A percentile compares a stretch with the other conserved stretches of the same genome.
Evolutionary conservation across 2,888 invertebrate species (phyloP).

Genomic region (Athalia circularis): DNA sequence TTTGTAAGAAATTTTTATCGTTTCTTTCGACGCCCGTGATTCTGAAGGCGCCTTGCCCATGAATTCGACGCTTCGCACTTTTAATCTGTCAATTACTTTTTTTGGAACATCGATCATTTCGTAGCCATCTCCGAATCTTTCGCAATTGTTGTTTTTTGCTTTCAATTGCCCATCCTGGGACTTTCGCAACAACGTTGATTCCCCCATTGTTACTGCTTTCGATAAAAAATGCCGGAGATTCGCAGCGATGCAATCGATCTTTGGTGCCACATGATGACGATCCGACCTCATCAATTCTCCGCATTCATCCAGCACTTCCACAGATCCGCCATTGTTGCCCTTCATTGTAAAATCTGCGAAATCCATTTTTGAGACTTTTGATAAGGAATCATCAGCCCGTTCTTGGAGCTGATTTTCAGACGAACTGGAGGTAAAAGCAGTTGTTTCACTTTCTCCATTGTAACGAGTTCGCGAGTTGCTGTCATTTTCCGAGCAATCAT

Average conservation of each 20-base stretch:
- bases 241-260: too few species aligned
- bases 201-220: too few species aligned
- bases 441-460: slow-evolving; percentile 52
- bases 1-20: slow-evolving; percentile 26
- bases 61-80: neutral
- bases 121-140: neutral
- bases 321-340: neutral
- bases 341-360: neutral
- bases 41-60: neutral
- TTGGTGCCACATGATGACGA: too few species aligned
- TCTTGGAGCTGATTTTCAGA: slow-evolving; percentile 58
- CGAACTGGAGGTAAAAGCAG: slow-evolving; percentile 56
- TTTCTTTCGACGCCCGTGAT: neutral
- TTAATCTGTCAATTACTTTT: neutral
- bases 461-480: neutral
- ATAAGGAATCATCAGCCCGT: slow-evolving; percentile 48
- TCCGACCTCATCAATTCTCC: slow-evolving; percentile 10
- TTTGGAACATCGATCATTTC: neutral
- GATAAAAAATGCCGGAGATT: too few species aligned
- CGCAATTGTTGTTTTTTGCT: neutral
- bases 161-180: neutral
- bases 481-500: neutral
- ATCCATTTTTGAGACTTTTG: neutral
- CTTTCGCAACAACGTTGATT: too few species aligned
- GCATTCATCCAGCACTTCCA: neutral